These are phyloP conservation scores for Zaprionus inermis DNA, from an alignment of 1,140 invertebrate species.

Conservation along the genomic window DNA sequence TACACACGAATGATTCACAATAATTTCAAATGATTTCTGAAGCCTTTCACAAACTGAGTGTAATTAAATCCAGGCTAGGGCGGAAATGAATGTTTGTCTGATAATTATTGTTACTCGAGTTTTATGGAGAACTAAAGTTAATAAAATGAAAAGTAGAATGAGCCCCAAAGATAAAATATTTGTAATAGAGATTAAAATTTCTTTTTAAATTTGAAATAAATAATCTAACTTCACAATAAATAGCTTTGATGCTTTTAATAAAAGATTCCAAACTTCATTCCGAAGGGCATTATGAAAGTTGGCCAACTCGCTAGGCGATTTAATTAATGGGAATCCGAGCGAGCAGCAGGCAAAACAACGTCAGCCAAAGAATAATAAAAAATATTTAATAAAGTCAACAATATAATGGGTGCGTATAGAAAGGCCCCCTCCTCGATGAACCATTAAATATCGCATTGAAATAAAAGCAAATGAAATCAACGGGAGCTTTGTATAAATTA, in stretches of 20 bases:
- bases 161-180: not conserved
- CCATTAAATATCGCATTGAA: conserved; percentile 63
- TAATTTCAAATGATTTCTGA: conserved; percentile 47
- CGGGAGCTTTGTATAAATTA: conserved; percentile 73
- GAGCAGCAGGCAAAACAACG: not conserved
- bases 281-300: not conserved
- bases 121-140: not conserved
- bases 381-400: conserved; percentile 74
- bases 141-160: not conserved
- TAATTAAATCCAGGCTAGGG: conserved; percentile 7
- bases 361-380: conserved; percentile 48
- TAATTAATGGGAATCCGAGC: conserved; percentile 11
- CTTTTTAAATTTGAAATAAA: not conserved
- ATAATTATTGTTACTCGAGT: not conserved
- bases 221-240: conserved; percentile 7
- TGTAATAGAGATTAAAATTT: not conserved
- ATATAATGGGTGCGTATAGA: conserved; percentile 24
- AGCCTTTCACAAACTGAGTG: conserved; percentile 8
- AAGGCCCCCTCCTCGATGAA: conserved; percentile 4
- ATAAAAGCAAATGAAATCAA: conserved; percentile 70
- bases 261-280: not conserved
- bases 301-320: not conserved
- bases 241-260: conserved; percentile 9
- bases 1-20: conserved; percentile 66
- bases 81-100: conserved; percentile 56